Base-by-base conservation (phyloP, 2,888 invertebrate genomes). In the Pasiphila rectangulata region DNA sequence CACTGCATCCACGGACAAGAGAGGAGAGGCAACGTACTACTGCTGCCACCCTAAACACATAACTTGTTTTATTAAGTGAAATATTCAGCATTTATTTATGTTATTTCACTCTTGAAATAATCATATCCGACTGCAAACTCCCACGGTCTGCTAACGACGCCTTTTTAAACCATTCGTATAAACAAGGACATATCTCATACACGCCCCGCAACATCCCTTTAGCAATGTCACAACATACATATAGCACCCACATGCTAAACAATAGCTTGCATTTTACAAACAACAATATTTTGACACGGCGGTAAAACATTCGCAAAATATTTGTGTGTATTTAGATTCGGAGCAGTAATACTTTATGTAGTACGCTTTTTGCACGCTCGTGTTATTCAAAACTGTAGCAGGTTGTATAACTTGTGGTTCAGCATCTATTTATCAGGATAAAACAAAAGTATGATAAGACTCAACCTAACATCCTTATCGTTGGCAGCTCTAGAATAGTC, bases 231-330 rank as follows among this genome's bases (percentile, higher is more conserved):
- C 3, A 41, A 10, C 19, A 12, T 19, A 29, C 35, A 3, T 13
- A 13, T 21, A 13, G 16, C 3, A 15, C 12, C 23, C 12, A 24
- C 13, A 29, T 32, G 41, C 21, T 30, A 46, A 46, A 47, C 41
- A 47, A 42, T 42, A 30, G 30, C 24, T 30, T 36, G 27, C 36
- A 41, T 42, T 30, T 47, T 21, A 32, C 4, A n/a, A n/a, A n/a
- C n/a, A n/a, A n/a, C n/a, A n/a, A n/a, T n/a, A 29, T 23, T 17
- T 7, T 12, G 23, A 27, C 29, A 19, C 27, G 27, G 12, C 16
- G 4, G 32, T 47, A 37, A 46, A 47, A 32, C 46, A 46, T 20
- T 10, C 16, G 24, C 10, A 32, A 47, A 47, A 42, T 37, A 42
- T 47, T 42, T 42, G 41, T 37, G 29, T 41, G 5, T 27, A 4